Evolutionary conservation across 2,113 vertebrate species (phyloP).

Genomic region (Solenodon paradoxus): DNA sequence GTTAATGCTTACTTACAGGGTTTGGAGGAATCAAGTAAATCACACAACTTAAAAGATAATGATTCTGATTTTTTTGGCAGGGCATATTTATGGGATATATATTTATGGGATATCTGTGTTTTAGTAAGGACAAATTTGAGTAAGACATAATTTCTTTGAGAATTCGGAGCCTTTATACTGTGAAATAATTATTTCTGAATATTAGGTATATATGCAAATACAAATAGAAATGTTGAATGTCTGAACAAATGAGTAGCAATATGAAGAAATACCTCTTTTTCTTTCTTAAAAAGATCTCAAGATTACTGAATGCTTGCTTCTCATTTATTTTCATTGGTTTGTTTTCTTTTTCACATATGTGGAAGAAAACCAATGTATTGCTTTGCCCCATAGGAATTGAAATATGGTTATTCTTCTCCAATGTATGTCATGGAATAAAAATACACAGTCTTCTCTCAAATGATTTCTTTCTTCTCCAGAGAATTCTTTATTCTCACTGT

Average conservation of each 20-base stretch:
- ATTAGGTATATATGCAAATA: not conserved
- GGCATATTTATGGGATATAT: not conserved
- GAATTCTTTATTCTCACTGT: not conserved
- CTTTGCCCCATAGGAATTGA: not conserved
- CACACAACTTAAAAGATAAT: not conserved
- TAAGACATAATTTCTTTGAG: not conserved
- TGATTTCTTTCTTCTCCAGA: conserved; percentile 7
- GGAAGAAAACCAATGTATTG: not conserved
- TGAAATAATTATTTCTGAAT: not conserved
- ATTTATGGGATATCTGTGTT: not conserved
- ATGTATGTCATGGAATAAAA: not conserved
- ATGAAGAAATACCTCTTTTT: not conserved
- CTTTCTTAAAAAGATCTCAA: not conserved
- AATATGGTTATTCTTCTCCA: not conserved
- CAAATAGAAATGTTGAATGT: not conserved
- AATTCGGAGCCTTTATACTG: not conserved
- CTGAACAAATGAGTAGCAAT: not conserved
- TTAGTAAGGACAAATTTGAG: not conserved
- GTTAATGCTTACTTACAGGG: not conserved
- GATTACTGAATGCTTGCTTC: not conserved
- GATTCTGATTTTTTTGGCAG: not conserved
- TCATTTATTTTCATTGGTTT: conserved; percentile 29
- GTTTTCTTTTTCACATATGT: not conserved
- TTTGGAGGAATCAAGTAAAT: not conserved
- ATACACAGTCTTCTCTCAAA: not conserved